These are phyloP conservation scores for Aix galericulata DNA, from an alignment of 2,113 vertebrate species.

Conservation along the genomic window DNA sequence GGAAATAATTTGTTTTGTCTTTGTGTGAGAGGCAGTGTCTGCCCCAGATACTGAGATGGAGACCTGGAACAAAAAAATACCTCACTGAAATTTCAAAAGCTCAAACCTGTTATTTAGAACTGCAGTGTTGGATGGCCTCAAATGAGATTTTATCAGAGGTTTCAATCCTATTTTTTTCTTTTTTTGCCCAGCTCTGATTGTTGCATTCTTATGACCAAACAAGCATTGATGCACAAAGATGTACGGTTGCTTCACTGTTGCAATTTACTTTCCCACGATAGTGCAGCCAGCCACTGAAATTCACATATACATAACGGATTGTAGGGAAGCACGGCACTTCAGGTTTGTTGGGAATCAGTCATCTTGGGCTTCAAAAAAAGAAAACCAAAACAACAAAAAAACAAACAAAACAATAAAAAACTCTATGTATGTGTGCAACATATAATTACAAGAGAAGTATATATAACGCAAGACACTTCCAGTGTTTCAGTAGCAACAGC, in stretches of 20 bases:
- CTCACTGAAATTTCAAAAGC: not conserved
- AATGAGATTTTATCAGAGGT: not conserved
- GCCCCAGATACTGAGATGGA: not conserved
- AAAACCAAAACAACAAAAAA: not conserved
- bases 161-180: not conserved
- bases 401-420: not conserved
- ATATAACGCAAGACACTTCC: too few species aligned
- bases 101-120: not conserved
- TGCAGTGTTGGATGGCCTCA: not conserved
- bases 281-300: not conserved
- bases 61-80: not conserved
- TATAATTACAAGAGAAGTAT: conserved; percentile 10
- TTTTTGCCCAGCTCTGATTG: not conserved
- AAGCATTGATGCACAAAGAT: not conserved
- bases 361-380: not conserved
- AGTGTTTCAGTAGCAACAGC: not conserved
- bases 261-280: not conserved
- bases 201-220: not conserved
- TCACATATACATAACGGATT: not conserved
- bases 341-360: not conserved
- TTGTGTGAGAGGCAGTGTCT: not conserved
- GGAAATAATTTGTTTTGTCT: conserved; percentile 37
- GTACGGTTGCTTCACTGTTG: not conserved
- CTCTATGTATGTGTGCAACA: not conserved
- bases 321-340: not conserved